Percentiles rank a stretch among this genome's conserved stretches.
Conservation (phyloP, 2,113 vertebrate species). For the Ciconia boyciana region DNA sequence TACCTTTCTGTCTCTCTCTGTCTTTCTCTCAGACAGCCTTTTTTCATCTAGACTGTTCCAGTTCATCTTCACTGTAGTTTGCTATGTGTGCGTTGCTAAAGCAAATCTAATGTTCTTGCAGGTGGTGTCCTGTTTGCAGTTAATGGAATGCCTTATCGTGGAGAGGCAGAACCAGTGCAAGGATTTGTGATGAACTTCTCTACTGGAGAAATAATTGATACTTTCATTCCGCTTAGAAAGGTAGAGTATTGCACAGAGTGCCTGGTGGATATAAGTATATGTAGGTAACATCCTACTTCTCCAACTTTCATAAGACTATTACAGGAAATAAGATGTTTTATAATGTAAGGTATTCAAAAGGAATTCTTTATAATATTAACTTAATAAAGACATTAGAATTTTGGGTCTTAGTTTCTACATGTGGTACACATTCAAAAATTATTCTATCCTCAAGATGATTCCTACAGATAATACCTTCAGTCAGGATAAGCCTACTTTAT, state of each 20-base stretch:
- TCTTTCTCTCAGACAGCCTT: background rate
- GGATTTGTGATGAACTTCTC: constrained; percentile 94
- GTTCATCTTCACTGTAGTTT: background rate
- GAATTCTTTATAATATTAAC: background rate
- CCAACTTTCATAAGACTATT: background rate
- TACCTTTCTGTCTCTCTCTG: background rate
- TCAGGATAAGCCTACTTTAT: background rate
- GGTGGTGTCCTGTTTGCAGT: constrained; percentile 89
- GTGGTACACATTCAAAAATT: background rate
- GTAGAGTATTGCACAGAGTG: constrained; percentile 65
- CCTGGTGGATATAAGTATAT: background rate
- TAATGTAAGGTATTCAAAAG: background rate
- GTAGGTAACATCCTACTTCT: background rate
- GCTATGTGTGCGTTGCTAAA: background rate
- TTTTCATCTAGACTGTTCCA: background rate
- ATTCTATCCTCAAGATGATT: background rate
- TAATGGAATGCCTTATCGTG: constrained; percentile 84
- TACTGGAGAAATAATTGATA: constrained; percentile 86
- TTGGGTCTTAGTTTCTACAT: background rate
- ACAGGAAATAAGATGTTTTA: background rate
- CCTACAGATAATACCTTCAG: background rate
- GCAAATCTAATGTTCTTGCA: constrained; percentile 57
- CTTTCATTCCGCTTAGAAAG: constrained; percentile 86
- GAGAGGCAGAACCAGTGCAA: constrained; percentile 70
- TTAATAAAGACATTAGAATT: background rate